Evolutionary conservation across 2,888 invertebrate genomes (phyloP).

Genomic region (Drosophila picticornis): DNA sequence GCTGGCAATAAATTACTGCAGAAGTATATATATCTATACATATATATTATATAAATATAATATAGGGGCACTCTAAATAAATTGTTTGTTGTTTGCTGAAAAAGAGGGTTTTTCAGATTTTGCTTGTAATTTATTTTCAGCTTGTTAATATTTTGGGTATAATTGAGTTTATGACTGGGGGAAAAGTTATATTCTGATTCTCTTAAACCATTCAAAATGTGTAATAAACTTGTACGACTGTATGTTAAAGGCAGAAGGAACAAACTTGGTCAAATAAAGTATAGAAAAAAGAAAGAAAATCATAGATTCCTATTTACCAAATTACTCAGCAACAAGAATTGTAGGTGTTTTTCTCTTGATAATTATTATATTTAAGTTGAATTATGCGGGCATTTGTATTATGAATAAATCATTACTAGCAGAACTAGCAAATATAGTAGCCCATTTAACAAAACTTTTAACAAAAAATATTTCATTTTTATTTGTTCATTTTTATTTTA

Average conservation of each 20-base stretch:
- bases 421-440: no score
- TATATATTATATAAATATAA: background rate
- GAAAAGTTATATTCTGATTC: background rate
- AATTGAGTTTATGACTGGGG: background rate
- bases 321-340: background rate
- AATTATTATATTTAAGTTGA: no score
- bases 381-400: no score
- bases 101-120: background rate
- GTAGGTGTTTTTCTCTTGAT: no score
- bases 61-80: constrained; percentile 25
- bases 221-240: background rate
- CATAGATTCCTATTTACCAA: background rate
- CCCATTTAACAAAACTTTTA: no score
- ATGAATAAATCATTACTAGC: no score
- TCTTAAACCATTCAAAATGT: background rate
- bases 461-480: no score
- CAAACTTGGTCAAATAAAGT: no score
- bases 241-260: background rate
- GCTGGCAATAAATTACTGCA: background rate
- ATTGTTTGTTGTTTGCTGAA: no score
- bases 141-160: background rate
- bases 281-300: background rate
- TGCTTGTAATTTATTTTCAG: background rate
- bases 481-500: no score
- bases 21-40: background rate